Conservation (phyloP, 2,888 invertebrate genomes). For the Sinohyriopsis cumingii region DNA sequence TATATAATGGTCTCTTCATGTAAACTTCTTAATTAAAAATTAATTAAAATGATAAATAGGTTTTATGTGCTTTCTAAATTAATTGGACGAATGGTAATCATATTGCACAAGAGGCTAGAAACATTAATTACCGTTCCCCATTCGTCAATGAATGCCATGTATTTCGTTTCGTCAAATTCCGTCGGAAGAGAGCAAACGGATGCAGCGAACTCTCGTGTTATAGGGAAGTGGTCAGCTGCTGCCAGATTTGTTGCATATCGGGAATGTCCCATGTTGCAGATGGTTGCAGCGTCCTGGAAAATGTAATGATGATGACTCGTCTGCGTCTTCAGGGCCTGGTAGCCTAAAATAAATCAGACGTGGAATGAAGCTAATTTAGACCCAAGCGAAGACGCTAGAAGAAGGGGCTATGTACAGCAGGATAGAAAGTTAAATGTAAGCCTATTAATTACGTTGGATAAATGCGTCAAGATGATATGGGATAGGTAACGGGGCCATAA, state of each 20-base stretch:
- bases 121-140: conserved; percentile 42
- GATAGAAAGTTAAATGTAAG: no score
- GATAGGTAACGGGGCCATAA: background rate
- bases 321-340: conserved; percentile 26
- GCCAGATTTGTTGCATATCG: conserved; percentile 33
- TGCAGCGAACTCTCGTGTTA: conserved; percentile 36
- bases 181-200: conserved; percentile 36
- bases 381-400: no score
- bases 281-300: conserved; percentile 31
- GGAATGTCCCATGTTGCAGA: conserved; percentile 39
- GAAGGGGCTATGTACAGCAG: no score
- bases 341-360: conserved; percentile 16
- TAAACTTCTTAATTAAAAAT: no score
- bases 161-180: conserved; percentile 22
- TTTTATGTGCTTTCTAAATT: no score
- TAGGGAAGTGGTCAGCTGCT: conserved; percentile 28
- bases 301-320: conserved; percentile 36
- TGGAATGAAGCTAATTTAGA: no score
- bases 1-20: no score
- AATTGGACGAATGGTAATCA: no score
- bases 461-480: background rate
- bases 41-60: no score
- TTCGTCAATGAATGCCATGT: conserved; percentile 41
- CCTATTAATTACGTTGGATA: no score
- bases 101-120: background rate